Conservation (phyloP, 2,888 invertebrate genomes). For the Dione vanillae region DNA sequence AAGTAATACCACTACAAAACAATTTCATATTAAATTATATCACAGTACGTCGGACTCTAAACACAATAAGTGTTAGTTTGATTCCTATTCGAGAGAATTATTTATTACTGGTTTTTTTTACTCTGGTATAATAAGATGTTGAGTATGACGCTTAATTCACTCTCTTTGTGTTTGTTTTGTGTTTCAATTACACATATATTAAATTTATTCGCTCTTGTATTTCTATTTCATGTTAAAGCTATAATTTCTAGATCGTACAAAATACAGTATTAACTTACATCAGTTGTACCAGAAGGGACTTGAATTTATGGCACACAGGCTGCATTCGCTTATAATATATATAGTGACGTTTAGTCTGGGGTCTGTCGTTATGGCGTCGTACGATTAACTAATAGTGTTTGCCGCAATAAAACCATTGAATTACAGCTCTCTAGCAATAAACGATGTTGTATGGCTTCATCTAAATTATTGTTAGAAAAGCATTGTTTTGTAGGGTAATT, state of each 20-base stretch:
- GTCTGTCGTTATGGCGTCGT: slow-evolving; percentile 26
- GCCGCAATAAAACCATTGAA: slow-evolving; percentile 25
- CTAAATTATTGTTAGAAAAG: slow-evolving; percentile 1
- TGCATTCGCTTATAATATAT: slow-evolving; percentile 26
- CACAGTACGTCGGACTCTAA: no score
- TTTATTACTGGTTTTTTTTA: no score
- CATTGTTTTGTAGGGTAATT: no score
- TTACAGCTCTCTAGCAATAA: slow-evolving; percentile 16
- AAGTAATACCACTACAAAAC: not conserved
- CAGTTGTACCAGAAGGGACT: slow-evolving; percentile 37
- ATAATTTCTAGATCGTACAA: slow-evolving; percentile 30
- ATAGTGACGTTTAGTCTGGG: slow-evolving; percentile 24
- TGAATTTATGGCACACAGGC: slow-evolving; percentile 35
- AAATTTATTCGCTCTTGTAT: no score
- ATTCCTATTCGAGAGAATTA: no score
- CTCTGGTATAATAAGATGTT: no score
- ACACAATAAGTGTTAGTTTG: no score
- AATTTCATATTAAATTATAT: not conserved
- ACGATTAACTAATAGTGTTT: slow-evolving; percentile 28
- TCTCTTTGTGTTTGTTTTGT: no score
- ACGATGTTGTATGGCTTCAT: slow-evolving; percentile 3
- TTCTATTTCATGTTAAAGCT: not conserved
- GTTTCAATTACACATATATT: no score
- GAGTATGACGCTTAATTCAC: no score
- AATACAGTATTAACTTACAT: slow-evolving; percentile 43